These are phyloP conservation scores for Nezara viridula DNA, from an alignment of 2,888 invertebrate species.

Conservation along the genomic window DNA sequence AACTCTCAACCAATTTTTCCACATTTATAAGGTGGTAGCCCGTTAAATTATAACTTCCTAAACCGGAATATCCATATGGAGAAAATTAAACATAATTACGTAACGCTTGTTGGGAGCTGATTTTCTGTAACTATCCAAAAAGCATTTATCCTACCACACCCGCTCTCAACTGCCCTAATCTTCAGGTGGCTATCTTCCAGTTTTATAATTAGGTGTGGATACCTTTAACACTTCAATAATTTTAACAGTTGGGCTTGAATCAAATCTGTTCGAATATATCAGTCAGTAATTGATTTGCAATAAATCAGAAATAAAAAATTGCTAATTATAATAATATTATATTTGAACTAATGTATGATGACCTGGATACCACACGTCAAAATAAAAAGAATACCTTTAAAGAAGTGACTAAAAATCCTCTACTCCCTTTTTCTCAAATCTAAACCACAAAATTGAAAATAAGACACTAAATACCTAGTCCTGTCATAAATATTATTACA, in stretches of 20 bases:
- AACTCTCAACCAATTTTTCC: not conserved
- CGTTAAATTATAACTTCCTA: constrained; percentile 22
- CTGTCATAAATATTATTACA: too few relatives aligned
- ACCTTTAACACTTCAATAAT: not conserved
- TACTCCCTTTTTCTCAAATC: too few relatives aligned
- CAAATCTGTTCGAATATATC: not conserved
- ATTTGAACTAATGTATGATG: too few relatives aligned
- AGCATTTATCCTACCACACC: constrained; percentile 24
- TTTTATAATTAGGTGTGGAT: not conserved
- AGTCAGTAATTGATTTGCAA: not conserved
- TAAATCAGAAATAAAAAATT: too few relatives aligned
- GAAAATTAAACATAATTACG: constrained; percentile 30
- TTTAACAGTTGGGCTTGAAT: not conserved
- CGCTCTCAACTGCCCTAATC: not conserved
- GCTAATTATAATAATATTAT: too few relatives aligned
- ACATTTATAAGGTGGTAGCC: constrained; percentile 20
- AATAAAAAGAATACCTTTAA: too few relatives aligned
- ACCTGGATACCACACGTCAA: too few relatives aligned
- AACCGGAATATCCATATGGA: constrained; percentile 25
- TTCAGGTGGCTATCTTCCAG: not conserved
- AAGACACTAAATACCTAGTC: too few relatives aligned
- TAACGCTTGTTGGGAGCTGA: not conserved
- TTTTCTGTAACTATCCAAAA: constrained; percentile 41
- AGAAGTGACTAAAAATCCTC: too few relatives aligned
- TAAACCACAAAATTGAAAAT: too few relatives aligned